Percentiles rank a stretch among this genome's conserved stretches.
Evolutionary conservation across 2,797 vertebrate genomes (phyloP).

Genomic region (Chrosomus eos): DNA sequence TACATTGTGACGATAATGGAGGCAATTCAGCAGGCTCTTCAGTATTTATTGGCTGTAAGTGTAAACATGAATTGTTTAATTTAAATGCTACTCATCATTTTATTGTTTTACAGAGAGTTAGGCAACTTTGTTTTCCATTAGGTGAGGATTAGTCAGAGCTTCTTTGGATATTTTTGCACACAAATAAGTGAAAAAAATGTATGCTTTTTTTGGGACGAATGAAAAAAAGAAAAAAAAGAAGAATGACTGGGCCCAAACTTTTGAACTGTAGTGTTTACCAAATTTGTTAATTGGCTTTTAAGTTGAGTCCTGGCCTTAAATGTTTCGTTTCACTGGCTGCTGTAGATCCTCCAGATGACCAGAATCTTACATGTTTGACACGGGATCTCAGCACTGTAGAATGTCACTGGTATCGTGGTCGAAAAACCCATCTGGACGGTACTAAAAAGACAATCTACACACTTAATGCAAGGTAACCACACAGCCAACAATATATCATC

Average conservation of each 20-base stretch:
- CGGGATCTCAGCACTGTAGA: slow-evolving; percentile 65
- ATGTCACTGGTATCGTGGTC: slow-evolving; percentile 68
- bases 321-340: background rate
- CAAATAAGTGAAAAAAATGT: no score
- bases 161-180: background rate
- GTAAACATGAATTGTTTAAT: background rate
- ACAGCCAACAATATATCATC: background rate
- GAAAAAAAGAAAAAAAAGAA: background rate
- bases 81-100: background rate
- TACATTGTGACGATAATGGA: slow-evolving; percentile 2
- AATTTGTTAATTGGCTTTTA: background rate
- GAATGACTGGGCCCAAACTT: background rate
- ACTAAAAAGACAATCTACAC: slow-evolving; percentile 5
- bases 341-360: slow-evolving; percentile 70
- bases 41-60: slow-evolving; percentile 70
- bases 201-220: background rate
- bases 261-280: background rate
- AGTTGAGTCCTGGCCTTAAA: background rate
- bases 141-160: background rate
- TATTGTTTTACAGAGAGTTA: no score
- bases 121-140: background rate
- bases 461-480: slow-evolving; percentile 70
- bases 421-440: fast-evolving
- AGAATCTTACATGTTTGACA: slow-evolving; percentile 75
- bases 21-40: background rate